Base-by-base conservation (phyloP, 2,888 invertebrate species). In the Agrotis segetum region DNA sequence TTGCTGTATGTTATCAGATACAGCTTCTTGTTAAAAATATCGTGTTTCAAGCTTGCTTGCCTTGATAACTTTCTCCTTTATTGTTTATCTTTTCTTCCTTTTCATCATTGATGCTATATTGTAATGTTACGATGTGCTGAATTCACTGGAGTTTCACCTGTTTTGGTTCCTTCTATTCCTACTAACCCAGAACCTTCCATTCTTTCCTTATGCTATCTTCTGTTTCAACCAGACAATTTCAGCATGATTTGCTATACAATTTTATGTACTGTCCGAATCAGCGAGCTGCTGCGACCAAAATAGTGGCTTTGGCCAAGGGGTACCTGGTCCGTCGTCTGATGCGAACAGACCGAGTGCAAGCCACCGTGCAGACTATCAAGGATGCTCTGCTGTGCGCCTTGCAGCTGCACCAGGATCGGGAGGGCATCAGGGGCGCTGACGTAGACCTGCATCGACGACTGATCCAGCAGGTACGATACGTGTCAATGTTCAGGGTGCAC, bases 281-380 rank as follows among this genome's bases (percentile, higher is more conserved):
- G 96, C 92, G 87, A 9, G 89, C 86, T 84, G 98, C 98, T 5
- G 98, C 97, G 19, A 96, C 97, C 34, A 94, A 95, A 79, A 97
- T 98, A 73, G 97, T 97, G 81, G 98, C 98, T 13, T 95, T 95
- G 84, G 97, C 96, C 34, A 97, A 97, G 86, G 99, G 99, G 0
- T 99, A 97, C 91, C 95, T 99, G 67, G 97, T 98, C 29, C 97
- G 99, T 62, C 97, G 99, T 56, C 96, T 99, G 66, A 97, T 99
- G 94, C 97, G 96, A 85, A 98, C 99, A 0, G 98, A 98, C 86
- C 97, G 98, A 85, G 98, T 99, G 17, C 98, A 98, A 91, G 96
- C 96, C 70, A 96, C 98, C 21, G 98, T 98, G 84, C 97, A 97
- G 92, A 98, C 98, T 5, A 98, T 98, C 83, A 96, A 97, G 89